Evolutionary conservation across 2,888 invertebrate genomes (phyloP).

Genomic region (Tipula lateralis): DNA sequence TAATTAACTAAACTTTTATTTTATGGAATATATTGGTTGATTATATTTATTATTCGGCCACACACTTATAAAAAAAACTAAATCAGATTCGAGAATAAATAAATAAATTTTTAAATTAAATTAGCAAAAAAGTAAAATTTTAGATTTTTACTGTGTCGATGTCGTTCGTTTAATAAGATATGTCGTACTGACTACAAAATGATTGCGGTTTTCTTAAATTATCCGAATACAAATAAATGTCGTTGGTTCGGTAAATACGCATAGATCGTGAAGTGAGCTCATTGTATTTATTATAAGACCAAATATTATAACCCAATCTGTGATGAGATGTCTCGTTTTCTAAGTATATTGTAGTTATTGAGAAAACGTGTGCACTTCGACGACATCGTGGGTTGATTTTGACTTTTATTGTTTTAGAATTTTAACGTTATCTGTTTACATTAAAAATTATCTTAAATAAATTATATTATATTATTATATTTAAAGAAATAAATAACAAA

Average conservation of each 20-base stretch:
- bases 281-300: background rate
- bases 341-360: background rate
- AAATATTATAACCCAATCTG: background rate
- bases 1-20: background rate
- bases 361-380: background rate
- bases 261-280: background rate
- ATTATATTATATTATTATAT: background rate
- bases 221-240: background rate
- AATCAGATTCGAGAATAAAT: background rate
- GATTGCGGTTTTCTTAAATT: background rate
- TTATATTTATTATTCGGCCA: background rate
- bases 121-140: background rate
- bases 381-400: background rate
- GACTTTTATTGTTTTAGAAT: background rate
- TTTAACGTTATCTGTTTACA: background rate
- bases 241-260: background rate
- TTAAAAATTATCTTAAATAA: background rate
- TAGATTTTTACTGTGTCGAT: background rate
- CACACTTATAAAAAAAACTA: background rate
- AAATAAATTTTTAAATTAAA: background rate
- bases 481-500: too few relatives aligned
- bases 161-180: slow-evolving; percentile 19
- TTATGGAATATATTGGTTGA: background rate
- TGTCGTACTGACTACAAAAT: background rate
- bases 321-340: background rate